Conservation (phyloP, 2,113 vertebrate genomes). For the Tenrec ecaudatus region DNA sequence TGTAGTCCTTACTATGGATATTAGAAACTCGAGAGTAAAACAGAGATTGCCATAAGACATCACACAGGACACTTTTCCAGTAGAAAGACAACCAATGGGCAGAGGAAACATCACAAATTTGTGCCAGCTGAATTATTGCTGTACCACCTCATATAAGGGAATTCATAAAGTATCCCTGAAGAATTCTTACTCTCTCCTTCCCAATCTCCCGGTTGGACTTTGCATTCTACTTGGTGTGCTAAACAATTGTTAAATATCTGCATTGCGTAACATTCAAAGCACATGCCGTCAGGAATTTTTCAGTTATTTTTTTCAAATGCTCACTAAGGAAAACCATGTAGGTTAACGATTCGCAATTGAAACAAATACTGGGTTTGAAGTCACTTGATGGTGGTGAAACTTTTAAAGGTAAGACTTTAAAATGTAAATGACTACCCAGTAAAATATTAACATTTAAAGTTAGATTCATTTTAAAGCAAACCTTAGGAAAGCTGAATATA, state of each 20-base stretch:
- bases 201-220: constrained; percentile 14
- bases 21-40: no score
- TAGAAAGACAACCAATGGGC: background rate
- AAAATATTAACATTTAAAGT: constrained; percentile 50
- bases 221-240: background rate
- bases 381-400: background rate
- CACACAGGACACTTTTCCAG: background rate
- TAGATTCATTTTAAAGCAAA: constrained; percentile 37
- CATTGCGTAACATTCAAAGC: constrained; percentile 47
- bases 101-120: constrained; percentile 16
- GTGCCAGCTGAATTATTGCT: background rate
- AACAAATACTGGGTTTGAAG: constrained; percentile 45
- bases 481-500: background rate
- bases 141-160: background rate
- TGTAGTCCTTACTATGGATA: no score
- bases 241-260: constrained; percentile 58
- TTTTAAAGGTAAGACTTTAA: constrained; percentile 46
- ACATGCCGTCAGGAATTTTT: constrained; percentile 39
- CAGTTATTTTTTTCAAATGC: constrained; percentile 47
- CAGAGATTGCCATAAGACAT: no score
- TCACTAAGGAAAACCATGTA: constrained; percentile 54
- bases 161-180: constrained; percentile 1
- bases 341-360: constrained; percentile 14
- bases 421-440: constrained; percentile 40
- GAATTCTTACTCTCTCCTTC: background rate